Percentiles rank a stretch among this genome's conserved stretches.
phyloP scores from a whole-genome alignment of 2,113 vertebrate genomes.

The Pteropus alecto region DNA sequence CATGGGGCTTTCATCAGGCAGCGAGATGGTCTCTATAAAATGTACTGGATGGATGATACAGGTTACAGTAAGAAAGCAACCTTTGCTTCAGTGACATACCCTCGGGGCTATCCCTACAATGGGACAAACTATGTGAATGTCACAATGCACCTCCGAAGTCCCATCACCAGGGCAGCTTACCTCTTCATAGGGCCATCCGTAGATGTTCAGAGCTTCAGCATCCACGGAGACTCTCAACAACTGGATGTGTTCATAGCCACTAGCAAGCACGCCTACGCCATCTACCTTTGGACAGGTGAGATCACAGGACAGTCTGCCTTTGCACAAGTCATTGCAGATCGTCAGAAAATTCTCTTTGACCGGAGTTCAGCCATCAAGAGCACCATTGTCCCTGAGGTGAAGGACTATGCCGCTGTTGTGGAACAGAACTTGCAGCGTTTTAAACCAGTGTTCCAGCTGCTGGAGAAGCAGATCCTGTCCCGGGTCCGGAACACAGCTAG shows the following conservation, averaged over 20 bases:
- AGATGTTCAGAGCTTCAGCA: conserved; percentile 92
- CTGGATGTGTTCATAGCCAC: conserved; percentile 92
- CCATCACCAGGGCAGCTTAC: conserved; percentile 91
- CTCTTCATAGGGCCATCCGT: conserved; percentile 94
- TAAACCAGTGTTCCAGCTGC: conserved; percentile 95
- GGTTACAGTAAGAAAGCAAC: conserved; percentile 90
- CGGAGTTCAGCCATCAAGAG: conserved; percentile 77
- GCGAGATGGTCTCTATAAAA: conserved; percentile 90
- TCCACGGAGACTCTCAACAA: conserved; percentile 89
- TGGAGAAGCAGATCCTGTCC: conserved; percentile 94
- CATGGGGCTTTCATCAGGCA: conserved; percentile 92
- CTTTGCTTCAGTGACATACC: conserved; percentile 91
- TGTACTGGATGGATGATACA: conserved; percentile 98
- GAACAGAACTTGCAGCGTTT: conserved; percentile 93
- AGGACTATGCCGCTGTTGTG: conserved; percentile 88
- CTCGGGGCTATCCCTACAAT: conserved; percentile 93
- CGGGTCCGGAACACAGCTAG: conserved; percentile 91
- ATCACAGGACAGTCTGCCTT: conserved; percentile 86
- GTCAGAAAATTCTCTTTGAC: conserved; percentile 93
- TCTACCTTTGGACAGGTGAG: conserved; percentile 90
- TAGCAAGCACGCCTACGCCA: conserved; percentile 88
- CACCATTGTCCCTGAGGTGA: conserved; percentile 84
- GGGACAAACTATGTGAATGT: conserved; percentile 97
- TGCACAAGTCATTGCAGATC: conserved; percentile 91
- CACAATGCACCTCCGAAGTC: conserved; percentile 89